A percentile compares a stretch with the other conserved stretches of the same genome.
Conservation (phyloP, 2,888 invertebrate genomes). For the Synanthedon formicaeformis region DNA sequence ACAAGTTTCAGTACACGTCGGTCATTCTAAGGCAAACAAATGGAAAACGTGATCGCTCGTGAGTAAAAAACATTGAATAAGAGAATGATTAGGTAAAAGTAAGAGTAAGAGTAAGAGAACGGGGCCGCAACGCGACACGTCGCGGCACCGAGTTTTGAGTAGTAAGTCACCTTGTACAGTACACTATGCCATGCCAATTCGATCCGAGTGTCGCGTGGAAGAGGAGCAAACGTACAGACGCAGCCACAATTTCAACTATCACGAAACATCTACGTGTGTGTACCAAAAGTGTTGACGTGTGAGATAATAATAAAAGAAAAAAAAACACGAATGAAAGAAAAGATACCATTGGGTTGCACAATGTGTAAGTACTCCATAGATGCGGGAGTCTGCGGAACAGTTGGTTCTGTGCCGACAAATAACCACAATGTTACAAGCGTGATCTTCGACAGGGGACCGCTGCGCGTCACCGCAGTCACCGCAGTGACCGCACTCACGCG, state of each 20-base stretch:
- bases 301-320: conserved; percentile 20
- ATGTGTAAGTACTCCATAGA: conserved; percentile 68
- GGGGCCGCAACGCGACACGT: no score
- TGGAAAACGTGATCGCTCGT: conserved; percentile 43
- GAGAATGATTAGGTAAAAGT: conserved; percentile 12
- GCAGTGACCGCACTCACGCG: not conserved
- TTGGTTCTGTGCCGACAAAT: conserved; percentile 66
- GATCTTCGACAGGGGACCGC: conserved; percentile 20
- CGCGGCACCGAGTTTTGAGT: conserved; percentile 69
- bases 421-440: conserved; percentile 61
- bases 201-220: conserved; percentile 28
- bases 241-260: conserved; percentile 63
- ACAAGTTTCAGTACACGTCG: conserved; percentile 9
- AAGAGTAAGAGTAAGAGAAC: no score
- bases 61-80: conserved; percentile 23
- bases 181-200: no score
- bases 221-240: conserved; percentile 45
- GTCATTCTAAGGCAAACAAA: conserved; percentile 41
- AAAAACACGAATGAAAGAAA: conserved; percentile 25
- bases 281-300: conserved; percentile 28
- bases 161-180: conserved; percentile 75
- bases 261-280: conserved; percentile 30
- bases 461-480: conserved; percentile 7
- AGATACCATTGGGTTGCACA: conserved; percentile 65
- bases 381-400: conserved; percentile 66